Conservation (phyloP, 1,140 invertebrate species). For the Drosophila paulistorum region DNA sequence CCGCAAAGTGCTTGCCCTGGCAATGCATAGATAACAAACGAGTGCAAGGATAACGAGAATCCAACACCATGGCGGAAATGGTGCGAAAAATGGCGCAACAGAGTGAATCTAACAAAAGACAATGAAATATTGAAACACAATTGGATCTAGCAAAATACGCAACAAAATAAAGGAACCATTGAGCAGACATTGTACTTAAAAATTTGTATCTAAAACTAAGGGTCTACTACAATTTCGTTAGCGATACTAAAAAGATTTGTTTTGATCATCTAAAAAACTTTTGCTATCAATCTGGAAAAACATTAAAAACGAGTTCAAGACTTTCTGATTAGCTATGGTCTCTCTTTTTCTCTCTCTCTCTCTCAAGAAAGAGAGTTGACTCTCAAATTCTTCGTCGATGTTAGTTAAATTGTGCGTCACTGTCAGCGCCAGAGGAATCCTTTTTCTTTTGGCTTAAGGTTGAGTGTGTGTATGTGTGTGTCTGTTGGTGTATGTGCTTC, state of each 20-base stretch:
- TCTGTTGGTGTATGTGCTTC: neutral
- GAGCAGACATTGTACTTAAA: no score
- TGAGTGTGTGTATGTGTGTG: neutral
- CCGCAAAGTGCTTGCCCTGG: conserved; percentile 61
- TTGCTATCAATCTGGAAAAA: neutral
- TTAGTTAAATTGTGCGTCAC: conserved; percentile 66
- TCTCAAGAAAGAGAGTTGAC: neutral
- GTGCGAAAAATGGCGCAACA: conserved; percentile 68
- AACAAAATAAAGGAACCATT: neutral
- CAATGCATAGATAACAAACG: conserved; percentile 72
- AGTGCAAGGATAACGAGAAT: conserved; percentile 74
- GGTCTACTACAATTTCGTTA: no score
- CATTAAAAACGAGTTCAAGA: conserved; percentile 4
- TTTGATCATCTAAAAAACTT: neutral
- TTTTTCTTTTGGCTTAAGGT: conserved; percentile 41
- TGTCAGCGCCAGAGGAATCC: conserved; percentile 73
- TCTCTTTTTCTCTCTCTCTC: neutral
- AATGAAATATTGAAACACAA: conserved; percentile 79
- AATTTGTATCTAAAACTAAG: no score
- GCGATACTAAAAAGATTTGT: neutral
- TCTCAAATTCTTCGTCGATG: conserved; percentile 25
- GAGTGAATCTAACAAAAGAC: conserved; percentile 57
- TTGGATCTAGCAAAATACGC: conserved; percentile 49
- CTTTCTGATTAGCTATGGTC: neutral
- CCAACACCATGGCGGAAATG: conserved; percentile 34